Conservation (phyloP, 1,140 invertebrate genomes). For the Drepana arcuata region DNA sequence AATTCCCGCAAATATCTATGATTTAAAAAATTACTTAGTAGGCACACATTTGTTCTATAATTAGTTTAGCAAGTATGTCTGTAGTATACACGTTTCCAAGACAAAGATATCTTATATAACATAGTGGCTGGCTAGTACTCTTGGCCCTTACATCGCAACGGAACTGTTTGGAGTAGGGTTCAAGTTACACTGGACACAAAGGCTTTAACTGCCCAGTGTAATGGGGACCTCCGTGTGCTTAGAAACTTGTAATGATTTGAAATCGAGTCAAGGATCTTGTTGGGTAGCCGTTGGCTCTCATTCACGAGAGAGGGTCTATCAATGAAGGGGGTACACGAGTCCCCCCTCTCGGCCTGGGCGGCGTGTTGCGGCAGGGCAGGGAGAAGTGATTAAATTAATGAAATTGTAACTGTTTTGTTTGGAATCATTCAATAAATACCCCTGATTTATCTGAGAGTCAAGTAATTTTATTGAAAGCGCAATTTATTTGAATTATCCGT, state of each 20-base stretch:
- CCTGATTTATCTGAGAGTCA: slow-evolving; percentile 21
- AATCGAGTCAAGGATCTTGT: slow-evolving; percentile 1
- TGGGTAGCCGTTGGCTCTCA: slow-evolving; percentile 9
- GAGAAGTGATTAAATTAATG: slow-evolving; percentile 28
- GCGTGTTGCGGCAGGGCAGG: slow-evolving; percentile 16
- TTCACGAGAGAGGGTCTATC: slow-evolving; percentile 7
- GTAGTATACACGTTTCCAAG: too few species aligned
- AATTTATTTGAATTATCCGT: too few species aligned
- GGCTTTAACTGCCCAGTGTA: not conserved
- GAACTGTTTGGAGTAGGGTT: slow-evolving; percentile 1
- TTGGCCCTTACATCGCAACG: slow-evolving; percentile 4
- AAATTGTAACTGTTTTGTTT: too few species aligned
- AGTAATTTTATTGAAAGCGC: slow-evolving; percentile 9
- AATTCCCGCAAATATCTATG: too few species aligned
- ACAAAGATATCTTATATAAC: slow-evolving; percentile 4
- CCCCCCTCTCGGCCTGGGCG: slow-evolving; percentile 5
- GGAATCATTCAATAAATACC: too few species aligned
- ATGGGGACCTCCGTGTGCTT: not conserved
- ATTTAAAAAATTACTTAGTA: too few species aligned
- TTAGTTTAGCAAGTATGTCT: too few species aligned
- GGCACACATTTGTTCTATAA: too few species aligned
- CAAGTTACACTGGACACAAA: slow-evolving; percentile 2
- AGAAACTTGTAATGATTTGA: not conserved
- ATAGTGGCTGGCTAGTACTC: slow-evolving; percentile 4
- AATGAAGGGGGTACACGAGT: not conserved